Evolutionary conservation across 2,113 vertebrate species (phyloP).

Genomic region (Hipposideros armiger): DNA sequence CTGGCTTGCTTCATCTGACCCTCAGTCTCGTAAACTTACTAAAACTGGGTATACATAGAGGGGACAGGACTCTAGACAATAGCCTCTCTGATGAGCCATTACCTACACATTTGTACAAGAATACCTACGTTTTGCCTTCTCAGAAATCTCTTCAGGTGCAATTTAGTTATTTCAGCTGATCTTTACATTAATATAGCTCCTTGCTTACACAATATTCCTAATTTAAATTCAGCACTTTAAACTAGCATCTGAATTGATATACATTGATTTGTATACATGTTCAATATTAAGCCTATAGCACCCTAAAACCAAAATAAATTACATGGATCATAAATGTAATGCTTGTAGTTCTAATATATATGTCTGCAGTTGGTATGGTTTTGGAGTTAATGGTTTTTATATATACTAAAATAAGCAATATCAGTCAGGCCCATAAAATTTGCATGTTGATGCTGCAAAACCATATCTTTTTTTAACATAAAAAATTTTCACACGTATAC

Average conservation of each 20-base stretch:
- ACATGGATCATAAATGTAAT: constrained; percentile 20
- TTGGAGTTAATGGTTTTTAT: constrained; percentile 61
- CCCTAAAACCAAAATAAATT: constrained; percentile 47
- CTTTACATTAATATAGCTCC: not conserved
- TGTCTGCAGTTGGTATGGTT: constrained; percentile 41
- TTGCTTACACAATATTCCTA: constrained; percentile 35
- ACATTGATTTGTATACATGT: not conserved
- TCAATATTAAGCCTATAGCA: not conserved
- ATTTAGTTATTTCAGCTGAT: not conserved
- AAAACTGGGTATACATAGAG: not conserved
- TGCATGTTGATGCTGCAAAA: constrained; percentile 83
- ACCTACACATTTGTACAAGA: not conserved
- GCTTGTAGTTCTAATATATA: constrained; percentile 32
- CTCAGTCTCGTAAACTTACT: not conserved
- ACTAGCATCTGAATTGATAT: not conserved
- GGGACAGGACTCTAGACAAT: not conserved
- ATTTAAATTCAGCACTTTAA: constrained; percentile 56
- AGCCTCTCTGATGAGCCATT: not conserved
- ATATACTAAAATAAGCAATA: constrained; percentile 73
- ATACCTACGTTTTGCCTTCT: not conserved
- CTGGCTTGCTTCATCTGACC: not conserved
- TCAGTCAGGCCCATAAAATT: constrained; percentile 71
- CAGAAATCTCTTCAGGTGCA: not conserved
- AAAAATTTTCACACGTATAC: constrained; percentile 84
- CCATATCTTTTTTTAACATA: constrained; percentile 66